Evolutionary conservation across 2,797 vertebrate genomes (phyloP).

Genomic region (Euphonia xanthogaster): DNA sequence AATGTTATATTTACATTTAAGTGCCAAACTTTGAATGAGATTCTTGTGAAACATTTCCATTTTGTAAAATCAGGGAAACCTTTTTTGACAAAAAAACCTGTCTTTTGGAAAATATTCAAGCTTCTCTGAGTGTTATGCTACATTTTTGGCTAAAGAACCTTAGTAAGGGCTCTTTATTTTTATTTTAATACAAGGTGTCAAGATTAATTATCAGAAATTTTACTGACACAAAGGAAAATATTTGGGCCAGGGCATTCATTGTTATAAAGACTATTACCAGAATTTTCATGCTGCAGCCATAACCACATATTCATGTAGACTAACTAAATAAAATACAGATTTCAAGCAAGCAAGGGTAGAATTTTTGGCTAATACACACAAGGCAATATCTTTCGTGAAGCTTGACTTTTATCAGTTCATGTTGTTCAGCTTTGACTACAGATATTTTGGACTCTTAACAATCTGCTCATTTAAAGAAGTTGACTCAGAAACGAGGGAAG

Average conservation of each 20-base stretch:
- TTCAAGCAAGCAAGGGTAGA: neutral
- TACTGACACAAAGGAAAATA: conserved; percentile 34
- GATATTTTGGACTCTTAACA: neutral
- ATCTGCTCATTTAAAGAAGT: neutral
- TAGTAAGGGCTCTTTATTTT: conserved; percentile 1
- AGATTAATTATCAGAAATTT: conserved; percentile 42
- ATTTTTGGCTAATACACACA: neutral
- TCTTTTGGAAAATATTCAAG: neutral
- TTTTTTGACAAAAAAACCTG: neutral
- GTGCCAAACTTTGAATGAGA: neutral
- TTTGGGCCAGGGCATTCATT: neutral
- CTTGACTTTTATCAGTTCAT: neutral
- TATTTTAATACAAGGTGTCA: conserved; percentile 41
- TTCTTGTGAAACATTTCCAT: neutral
- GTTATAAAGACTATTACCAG: neutral
- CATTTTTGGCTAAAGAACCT: conserved; percentile 25
- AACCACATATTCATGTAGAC: neutral
- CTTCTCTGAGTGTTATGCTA: neutral
- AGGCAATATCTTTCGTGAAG: neutral
- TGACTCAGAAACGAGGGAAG: neutral
- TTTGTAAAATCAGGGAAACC: neutral
- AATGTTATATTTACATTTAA: neutral
- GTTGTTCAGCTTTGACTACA: neutral
- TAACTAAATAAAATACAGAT: conserved; percentile 43
- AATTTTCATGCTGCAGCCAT: conserved; percentile 1